phyloP scores from a whole-genome alignment of 2,888 invertebrate genomes.

The Sarcophaga carnaria region DNA sequence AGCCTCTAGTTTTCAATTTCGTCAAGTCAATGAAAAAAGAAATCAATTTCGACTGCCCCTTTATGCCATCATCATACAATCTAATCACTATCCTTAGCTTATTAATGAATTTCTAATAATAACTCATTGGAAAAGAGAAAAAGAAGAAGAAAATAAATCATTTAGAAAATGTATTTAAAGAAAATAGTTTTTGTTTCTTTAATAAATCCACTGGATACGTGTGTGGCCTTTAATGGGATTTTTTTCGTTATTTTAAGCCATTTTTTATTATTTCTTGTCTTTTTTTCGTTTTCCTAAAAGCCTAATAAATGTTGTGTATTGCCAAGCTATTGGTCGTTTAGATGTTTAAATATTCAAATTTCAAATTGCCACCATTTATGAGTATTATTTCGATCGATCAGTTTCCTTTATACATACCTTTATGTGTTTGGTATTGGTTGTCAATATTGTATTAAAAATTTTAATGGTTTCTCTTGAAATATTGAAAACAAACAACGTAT shows the following conservation, averaged over 20 bases:
- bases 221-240: not conserved
- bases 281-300: not conserved
- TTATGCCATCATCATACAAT: too few species aligned
- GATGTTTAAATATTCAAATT: slow-evolving; percentile 1
- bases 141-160: not conserved
- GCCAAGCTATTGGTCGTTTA: slow-evolving; percentile 44
- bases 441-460: slow-evolving; percentile 33
- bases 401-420: not conserved
- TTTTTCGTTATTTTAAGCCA: not conserved
- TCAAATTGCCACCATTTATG: slow-evolving; percentile 58
- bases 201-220: not conserved
- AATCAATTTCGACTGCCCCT: too few species aligned
- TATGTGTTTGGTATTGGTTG: slow-evolving; percentile 29
- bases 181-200: not conserved
- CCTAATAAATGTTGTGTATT: slow-evolving; percentile 27
- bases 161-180: not conserved
- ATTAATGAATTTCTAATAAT: too few species aligned
- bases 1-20: too few species aligned
- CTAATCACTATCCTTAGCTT: too few species aligned
- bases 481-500: slow-evolving; percentile 25
- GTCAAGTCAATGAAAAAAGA: too few species aligned
- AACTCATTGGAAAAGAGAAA: too few species aligned
- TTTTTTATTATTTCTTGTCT: not conserved
- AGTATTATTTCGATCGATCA: slow-evolving; percentile 3
- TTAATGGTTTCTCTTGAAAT: slow-evolving; percentile 55